Base-by-base conservation (phyloP, 2,888 invertebrate genomes). In the Phlogophora meticulosa region DNA sequence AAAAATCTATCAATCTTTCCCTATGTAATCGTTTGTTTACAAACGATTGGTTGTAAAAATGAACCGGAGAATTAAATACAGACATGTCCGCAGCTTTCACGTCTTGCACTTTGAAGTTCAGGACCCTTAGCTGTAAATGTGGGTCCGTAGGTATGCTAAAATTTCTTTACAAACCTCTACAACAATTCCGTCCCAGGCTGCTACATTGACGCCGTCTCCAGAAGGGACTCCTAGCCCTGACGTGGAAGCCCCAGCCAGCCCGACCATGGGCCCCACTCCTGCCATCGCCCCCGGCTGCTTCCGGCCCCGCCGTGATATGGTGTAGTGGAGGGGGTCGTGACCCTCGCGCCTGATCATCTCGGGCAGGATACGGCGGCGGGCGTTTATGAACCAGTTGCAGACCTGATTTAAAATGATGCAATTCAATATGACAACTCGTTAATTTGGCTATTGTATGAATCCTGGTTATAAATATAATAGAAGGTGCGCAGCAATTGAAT, bases 371-470 rank as follows among this genome's bases (percentile, higher is more conserved):
- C 99, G 96, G 4, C 99, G 97, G 7, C 99, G 97, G 0, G 99
- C 99, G 91, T 99, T 99, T 71, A 99, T 99, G 88, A 99, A 99
- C 99, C 99, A 99, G 92, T 99, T 99, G 95, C 99, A 99, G 0
- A 99, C 96, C 96, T 96, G 38, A 1, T 15, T 11, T 1, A 13
- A 32, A 7, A 28, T n/a, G n/a, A n/a, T n/a, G n/a, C n/a, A n/a
- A n/a, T n/a, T n/a, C n/a, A n/a, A n/a, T n/a, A n/a, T n/a, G n/a
- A n/a, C n/a, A n/a, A n/a, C n/a, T n/a, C n/a, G n/a, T n/a, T n/a
- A n/a, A n/a, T n/a, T n/a, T n/a, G n/a, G n/a, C n/a, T n/a, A n/a
- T n/a, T n/a, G n/a, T n/a, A n/a, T n/a, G n/a, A n/a, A n/a, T n/a
- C n/a, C n/a, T n/a, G n/a, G n/a, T n/a, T n/a, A n/a, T n/a, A n/a